phyloP scores from a whole-genome alignment of 2,797 vertebrate species.

The Arnoldichthys spilopterus region DNA sequence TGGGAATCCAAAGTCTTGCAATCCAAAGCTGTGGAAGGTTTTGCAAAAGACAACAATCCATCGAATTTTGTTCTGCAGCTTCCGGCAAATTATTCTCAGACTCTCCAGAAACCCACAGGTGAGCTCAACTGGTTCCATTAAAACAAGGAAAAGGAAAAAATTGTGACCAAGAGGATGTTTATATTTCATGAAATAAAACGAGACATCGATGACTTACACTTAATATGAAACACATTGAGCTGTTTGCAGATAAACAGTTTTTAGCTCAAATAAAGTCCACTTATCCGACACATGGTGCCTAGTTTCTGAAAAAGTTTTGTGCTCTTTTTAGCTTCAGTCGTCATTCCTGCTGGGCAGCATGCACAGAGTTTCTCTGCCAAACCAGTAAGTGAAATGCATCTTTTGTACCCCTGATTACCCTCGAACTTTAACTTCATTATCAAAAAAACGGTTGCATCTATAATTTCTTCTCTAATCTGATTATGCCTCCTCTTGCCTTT shows the following conservation, averaged over 20 bases:
- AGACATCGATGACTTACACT: not conserved
- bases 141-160: not conserved
- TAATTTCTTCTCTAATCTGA: not conserved
- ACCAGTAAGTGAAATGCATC: slow-evolving; percentile 74
- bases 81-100: slow-evolving; percentile 75
- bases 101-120: slow-evolving; percentile 83
- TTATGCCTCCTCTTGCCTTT: too few relatives aligned
- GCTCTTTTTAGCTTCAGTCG: slow-evolving; percentile 73
- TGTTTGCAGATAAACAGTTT: too few relatives aligned
- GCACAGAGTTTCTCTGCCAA: slow-evolving; percentile 78
- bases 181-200: not conserved
- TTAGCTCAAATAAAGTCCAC: not conserved
- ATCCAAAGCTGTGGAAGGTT: slow-evolving; percentile 92
- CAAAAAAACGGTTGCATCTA: too few relatives aligned
- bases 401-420: not conserved
- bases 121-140: not conserved
- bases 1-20: slow-evolving; percentile 95
- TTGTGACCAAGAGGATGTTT: not conserved
- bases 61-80: slow-evolving; percentile 86
- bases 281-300: not conserved
- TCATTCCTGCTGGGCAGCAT: slow-evolving; percentile 80
- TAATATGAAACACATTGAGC: not conserved
- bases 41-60: slow-evolving; percentile 78
- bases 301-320: not conserved
- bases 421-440: too few relatives aligned